Evolutionary conservation across 2,888 invertebrate species (phyloP).

Genomic region (Podotricha telesiphe): DNA sequence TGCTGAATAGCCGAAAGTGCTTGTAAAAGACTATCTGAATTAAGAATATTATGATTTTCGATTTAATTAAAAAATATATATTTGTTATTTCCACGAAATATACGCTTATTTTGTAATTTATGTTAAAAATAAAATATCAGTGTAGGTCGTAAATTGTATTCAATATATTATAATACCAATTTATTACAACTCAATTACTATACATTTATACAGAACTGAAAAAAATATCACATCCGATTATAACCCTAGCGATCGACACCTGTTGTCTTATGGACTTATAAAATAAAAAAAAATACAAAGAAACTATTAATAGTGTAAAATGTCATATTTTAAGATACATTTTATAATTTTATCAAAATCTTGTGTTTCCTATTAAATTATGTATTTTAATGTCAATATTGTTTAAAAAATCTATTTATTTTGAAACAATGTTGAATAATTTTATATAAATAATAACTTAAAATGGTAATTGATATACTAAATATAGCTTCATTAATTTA

Average conservation of each 20-base stretch:
- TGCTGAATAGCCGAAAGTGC: too few species aligned
- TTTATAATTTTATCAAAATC: not conserved
- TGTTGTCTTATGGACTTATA: not conserved
- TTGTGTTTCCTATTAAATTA: not conserved
- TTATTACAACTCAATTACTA: slow-evolving; percentile 18
- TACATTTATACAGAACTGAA: slow-evolving; percentile 37
- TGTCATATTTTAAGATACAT: not conserved
- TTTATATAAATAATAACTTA: not conserved
- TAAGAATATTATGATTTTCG: too few species aligned
- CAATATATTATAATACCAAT: not conserved
- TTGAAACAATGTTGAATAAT: not conserved
- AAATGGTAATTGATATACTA: not conserved
- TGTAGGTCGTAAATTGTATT: too few species aligned
- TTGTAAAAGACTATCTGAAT: too few species aligned
- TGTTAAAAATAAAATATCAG: too few species aligned
- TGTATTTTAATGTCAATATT: not conserved
- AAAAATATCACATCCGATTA: slow-evolving; percentile 42
- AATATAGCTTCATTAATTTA: not conserved
- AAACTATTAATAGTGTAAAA: not conserved
- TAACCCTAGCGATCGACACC: slow-evolving; percentile 23
- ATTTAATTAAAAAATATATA: too few species aligned
- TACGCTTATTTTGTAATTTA: too few species aligned
- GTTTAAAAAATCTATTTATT: not conserved
- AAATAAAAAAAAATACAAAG: not conserved
- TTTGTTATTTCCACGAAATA: too few species aligned